These are phyloP conservation scores for Crotalus horridus DNA, from an alignment of 2,113 vertebrate species.

Conservation along the genomic window DNA sequence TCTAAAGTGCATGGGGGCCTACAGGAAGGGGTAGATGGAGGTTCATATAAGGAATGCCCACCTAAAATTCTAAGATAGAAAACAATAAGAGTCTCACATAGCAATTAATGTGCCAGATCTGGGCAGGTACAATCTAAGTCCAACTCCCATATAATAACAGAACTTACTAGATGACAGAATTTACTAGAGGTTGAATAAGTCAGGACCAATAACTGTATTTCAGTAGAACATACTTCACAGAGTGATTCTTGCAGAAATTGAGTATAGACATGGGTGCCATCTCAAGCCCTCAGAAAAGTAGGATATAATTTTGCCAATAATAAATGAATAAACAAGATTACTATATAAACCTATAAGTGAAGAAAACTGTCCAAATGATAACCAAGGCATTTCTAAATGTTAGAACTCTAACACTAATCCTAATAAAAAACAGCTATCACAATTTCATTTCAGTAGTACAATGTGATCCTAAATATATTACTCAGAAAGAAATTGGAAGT, in stretches of 20 bases:
- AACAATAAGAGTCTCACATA: background rate
- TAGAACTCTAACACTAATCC: background rate
- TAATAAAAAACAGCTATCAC: background rate
- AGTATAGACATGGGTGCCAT: background rate
- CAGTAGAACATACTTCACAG: background rate
- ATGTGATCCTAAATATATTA: background rate
- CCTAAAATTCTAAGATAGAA: background rate
- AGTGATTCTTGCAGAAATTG: background rate
- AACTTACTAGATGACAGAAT: background rate
- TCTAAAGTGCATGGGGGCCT: background rate
- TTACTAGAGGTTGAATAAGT: background rate
- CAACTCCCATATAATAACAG: background rate
- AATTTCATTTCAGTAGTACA: background rate
- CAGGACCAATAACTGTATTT: background rate
- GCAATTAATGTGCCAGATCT: background rate
- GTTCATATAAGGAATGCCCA: background rate
- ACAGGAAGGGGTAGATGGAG: background rate
- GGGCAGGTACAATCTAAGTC: background rate
- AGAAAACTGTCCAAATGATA: background rate
- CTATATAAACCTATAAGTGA: background rate
- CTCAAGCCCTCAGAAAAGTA: background rate
- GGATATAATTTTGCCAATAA: background rate
- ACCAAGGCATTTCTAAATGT: background rate
- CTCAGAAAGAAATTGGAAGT: background rate
- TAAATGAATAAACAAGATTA: background rate